Evolutionary conservation across 2,888 invertebrate genomes (phyloP), one percentile per base, ranked within the genome.

Genomic region (Erynnis tages): DNA sequence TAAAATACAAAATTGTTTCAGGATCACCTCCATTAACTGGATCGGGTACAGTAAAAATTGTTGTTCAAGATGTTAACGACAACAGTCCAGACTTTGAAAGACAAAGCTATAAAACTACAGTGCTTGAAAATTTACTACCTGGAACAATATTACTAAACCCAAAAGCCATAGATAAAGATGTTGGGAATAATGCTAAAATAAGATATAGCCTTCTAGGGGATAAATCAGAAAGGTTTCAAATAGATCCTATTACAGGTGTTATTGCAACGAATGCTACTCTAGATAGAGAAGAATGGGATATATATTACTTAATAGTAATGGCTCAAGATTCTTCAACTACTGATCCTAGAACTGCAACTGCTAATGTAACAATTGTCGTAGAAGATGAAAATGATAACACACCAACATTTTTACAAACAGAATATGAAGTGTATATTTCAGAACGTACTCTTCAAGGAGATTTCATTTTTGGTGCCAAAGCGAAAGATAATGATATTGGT

Each of bases 51-150:
- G 95, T 98, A 1, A 93, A 93, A 68, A 94, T 98, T 54, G 91
- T 96, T 47, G 97, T 98, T 6, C 95, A 97, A 83, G 98, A 98
- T 79, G 95, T 97, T 53, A 98, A 98, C 79, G 98, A 98, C 76
- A 97, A 98, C 77, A 93, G 94, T 62, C 98, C 98, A 0, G 93
- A 94, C 66, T 98, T 98, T 78, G 94, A 93, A 65, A 91, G 94
- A 47, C 94, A 95, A 71, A 93, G 93, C 49, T 97, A 97, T 75
- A 92, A 92, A 62, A 94, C 95, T 0, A 91, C 86, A 41, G 93
- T 98, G 0, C 90, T 92, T 60, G 98, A 98, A 90, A 98, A 98
- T 78, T 86, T 94, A 46, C 93, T 95, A 1, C 78, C 93, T 10
- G 95, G 95, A 17, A 94, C 96, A 0, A 91, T 93, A 67, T 95